Evolutionary conservation across 2,888 invertebrate species (phyloP), one percentile per base, ranked within the genome.

Genomic region (Penaeus monodon): DNA sequence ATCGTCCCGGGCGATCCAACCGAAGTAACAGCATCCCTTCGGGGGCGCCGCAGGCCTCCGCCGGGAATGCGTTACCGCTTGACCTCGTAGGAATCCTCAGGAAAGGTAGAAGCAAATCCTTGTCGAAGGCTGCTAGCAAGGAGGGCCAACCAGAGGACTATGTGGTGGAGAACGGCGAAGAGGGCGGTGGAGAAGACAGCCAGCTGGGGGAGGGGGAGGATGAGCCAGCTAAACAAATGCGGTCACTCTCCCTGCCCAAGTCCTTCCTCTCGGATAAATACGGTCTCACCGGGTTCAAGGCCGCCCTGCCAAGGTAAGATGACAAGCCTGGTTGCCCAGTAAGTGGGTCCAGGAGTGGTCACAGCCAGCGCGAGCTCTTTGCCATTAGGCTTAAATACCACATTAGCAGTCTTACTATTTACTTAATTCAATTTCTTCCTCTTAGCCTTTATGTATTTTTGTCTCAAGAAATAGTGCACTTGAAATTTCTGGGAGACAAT

Each of bases 221-320:
- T 20, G 84, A 91, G 92, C 93, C 80, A 92, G 93, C 63, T 24
- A 82, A 84, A 38, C 87, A 86, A 90, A 93, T 93, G 91, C 91
- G 93, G 89, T 94, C 94, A n/a, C 93, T 94, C 92, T 94, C 93
- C 38, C 91, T 94, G 90, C 94, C 94, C 66, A 94, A 94, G 91
- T 93, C 93, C 38, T 94, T 94, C 91, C 93, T 94, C 76, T 92
- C 94, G 1, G 91, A 91, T 81, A 90, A 91, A 73, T 90, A 90
- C 70, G 89, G 90, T 65, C 88, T 90, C 27, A 88, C 87, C 64
- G 90, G 90, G 76, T 86, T 90, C 86, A 90, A 87, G 81, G 90
- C 90, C 22, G 90, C 90, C 1, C 76, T 90, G 10, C 90, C 90
- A 82, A 90, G 90, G 90, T 90, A 77, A 90, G 89, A 78, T 88